Base-by-base conservation (phyloP, 2,888 invertebrate species). In the Rutpela maculata region DNA sequence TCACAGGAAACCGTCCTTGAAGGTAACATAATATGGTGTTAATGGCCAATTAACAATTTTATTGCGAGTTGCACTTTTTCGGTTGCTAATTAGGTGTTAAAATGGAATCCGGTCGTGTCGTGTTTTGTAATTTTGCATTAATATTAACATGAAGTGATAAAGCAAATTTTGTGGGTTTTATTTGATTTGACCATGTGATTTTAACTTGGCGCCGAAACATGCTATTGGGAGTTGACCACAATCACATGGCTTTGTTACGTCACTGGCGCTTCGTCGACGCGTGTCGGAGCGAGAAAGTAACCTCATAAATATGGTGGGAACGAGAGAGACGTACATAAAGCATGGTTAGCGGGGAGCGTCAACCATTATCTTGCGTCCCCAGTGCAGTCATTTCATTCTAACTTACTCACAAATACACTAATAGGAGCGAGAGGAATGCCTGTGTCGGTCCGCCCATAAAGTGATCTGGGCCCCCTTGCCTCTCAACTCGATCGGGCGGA, bases 321-420 rank as follows among this genome's bases (percentile, higher is more conserved):
- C 88, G 89, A 90, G 90, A 90, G 90, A 90, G 90, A 90, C 88
- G 88, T 86, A 86, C 90, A 90, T 90, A 90, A 90, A 90, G 90
- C 89, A 90, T 90, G 89, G 89, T 89, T 90, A 89, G 90, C 89
- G 89, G 89, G 90, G 89, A 90, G 89, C 89, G 89, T 89, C 90
- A 89, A 90, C 90, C 90, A 90, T 90, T 90, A 90, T 90, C 89
- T 89, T 87, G 89, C 88, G 87, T 88, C 89, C 88, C 88, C 86
- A 81, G 85, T 83, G 82, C 87, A 86, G 86, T 85, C 83, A 82
- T 89, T 85, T 78, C 81, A 78, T 82, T 80, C 77, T 63, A 22
- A 60, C 81, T 17, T 69, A 72, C 17, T 22, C 67, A 57, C 77
- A 66, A 75, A 78, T 55, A 66, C n/a, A n/a, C 70, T 74, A 68